phyloP scores from a whole-genome alignment of 2,888 invertebrate genomes.

The Iphiclides podalirius region DNA sequence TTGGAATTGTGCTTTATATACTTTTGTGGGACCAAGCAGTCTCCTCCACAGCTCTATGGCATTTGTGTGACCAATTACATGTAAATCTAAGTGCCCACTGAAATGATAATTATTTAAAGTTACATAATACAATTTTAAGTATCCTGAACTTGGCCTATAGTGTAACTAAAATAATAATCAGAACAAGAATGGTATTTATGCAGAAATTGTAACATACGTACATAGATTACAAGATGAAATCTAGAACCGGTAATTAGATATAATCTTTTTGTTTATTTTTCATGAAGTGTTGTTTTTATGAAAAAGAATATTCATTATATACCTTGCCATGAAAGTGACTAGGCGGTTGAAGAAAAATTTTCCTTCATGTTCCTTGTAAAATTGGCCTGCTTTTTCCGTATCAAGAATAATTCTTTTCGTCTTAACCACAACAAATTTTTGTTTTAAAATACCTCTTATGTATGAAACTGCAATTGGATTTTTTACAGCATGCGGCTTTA shows the following conservation, averaged over 20 bases:
- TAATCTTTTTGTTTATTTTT: no score
- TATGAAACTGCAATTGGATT: slow-evolving; percentile 85
- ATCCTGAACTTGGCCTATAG: no score
- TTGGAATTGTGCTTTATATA: slow-evolving; percentile 87
- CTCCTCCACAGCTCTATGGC: slow-evolving; percentile 90
- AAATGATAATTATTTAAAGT: slow-evolving; percentile 40
- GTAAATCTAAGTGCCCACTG: slow-evolving; percentile 91
- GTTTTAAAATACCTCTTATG: slow-evolving; percentile 83
- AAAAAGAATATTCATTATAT: slow-evolving; percentile 29
- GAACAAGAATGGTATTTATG: no score
- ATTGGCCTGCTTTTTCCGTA: slow-evolving; percentile 82
- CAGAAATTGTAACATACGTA: slow-evolving; percentile 11
- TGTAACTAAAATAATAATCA: no score
- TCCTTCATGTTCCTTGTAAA: slow-evolving; percentile 90
- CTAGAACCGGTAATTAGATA: no score
- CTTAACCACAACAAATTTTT: slow-evolving; percentile 86
- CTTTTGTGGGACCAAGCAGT: slow-evolving; percentile 95
- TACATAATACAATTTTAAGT: no score
- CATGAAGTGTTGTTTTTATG: no score
- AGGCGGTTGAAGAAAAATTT: slow-evolving; percentile 92
- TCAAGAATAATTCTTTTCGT: slow-evolving; percentile 83
- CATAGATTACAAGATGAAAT: not conserved
- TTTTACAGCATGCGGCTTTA: slow-evolving; percentile 92
- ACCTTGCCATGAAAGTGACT: slow-evolving; percentile 91
- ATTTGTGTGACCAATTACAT: slow-evolving; percentile 87